phyloP scores from a whole-genome alignment of 2,888 invertebrate genomes.

The Baronia brevicornis region DNA sequence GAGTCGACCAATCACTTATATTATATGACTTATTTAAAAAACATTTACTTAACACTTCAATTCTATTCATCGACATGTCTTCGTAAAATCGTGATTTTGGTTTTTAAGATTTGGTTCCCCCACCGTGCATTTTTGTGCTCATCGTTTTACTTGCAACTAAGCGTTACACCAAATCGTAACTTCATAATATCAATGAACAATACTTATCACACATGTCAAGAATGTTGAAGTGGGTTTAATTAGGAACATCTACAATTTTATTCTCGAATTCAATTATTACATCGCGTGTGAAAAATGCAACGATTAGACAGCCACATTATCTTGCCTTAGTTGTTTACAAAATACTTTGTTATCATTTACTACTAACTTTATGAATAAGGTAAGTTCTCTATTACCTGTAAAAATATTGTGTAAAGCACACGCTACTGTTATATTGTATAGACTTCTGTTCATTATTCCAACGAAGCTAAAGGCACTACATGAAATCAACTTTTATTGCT shows the following conservation, averaged over 20 bases:
- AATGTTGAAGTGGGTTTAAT: conserved; percentile 50
- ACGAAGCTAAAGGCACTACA: conserved; percentile 74
- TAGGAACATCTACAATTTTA: conserved; percentile 63
- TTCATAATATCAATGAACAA: conserved; percentile 41
- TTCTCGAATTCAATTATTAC: conserved; percentile 43
- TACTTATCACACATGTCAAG: conserved; percentile 50
- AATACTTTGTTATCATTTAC: conserved; percentile 63
- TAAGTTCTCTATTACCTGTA: conserved; percentile 69
- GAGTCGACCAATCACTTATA: conserved; percentile 59
- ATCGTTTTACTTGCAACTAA: conserved; percentile 30
- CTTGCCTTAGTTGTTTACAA: conserved; percentile 50
- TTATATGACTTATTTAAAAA: conserved; percentile 66
- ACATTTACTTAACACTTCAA: conserved; percentile 68
- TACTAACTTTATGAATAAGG: conserved; percentile 63
- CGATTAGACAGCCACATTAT: conserved; percentile 66
- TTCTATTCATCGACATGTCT: conserved; percentile 61
- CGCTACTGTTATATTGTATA: conserved; percentile 59
- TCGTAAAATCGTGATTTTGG: no score
- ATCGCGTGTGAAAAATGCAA: conserved; percentile 66
- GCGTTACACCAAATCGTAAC: conserved; percentile 28
- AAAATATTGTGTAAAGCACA: conserved; percentile 71
- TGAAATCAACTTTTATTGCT: conserved; percentile 68
- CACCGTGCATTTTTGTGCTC: conserved; percentile 59
- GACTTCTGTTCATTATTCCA: conserved; percentile 47
- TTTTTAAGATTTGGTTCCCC: conserved; percentile 57